These are phyloP conservation scores for Hoplias malabaricus DNA, from an alignment of 2,113 vertebrate genomes.

Conservation along the genomic window DNA sequence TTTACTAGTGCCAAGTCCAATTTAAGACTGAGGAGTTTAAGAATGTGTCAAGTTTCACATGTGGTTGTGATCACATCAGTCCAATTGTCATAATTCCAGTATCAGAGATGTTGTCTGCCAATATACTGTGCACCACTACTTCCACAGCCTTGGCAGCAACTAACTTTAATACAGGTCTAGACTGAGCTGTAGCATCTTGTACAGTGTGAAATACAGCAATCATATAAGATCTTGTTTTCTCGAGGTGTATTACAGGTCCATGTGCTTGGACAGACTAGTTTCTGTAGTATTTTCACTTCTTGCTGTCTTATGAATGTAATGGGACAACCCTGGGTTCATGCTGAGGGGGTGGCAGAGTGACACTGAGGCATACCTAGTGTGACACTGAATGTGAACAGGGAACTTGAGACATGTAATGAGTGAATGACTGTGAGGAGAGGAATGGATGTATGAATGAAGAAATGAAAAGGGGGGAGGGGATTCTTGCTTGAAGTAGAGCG, in stretches of 20 bases:
- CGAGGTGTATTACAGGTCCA: too few relatives aligned
- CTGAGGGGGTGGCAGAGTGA: background rate
- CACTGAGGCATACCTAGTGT: background rate
- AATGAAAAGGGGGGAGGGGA: background rate
- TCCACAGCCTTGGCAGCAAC: background rate
- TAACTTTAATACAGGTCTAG: background rate
- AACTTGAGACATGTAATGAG: background rate
- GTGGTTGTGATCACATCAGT: too few relatives aligned
- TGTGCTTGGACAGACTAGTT: too few relatives aligned
- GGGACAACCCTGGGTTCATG: background rate
- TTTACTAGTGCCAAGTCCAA: background rate
- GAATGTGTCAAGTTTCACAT: too few relatives aligned
- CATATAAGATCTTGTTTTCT: too few relatives aligned
- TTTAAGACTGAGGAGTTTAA: background rate
- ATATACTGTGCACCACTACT: background rate
- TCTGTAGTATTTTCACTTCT: background rate
- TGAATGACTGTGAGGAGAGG: background rate
- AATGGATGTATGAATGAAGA: background rate
- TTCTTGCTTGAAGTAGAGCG: conserved; percentile 45
- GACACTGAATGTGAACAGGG: background rate
- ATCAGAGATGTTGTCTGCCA: background rate
- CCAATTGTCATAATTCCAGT: too few relatives aligned
- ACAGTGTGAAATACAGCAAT: too few relatives aligned
- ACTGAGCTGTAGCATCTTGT: too few relatives aligned
- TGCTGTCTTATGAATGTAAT: background rate